Conservation (phyloP, 1,140 invertebrate species). For the Diploscapter pachys region DNA sequence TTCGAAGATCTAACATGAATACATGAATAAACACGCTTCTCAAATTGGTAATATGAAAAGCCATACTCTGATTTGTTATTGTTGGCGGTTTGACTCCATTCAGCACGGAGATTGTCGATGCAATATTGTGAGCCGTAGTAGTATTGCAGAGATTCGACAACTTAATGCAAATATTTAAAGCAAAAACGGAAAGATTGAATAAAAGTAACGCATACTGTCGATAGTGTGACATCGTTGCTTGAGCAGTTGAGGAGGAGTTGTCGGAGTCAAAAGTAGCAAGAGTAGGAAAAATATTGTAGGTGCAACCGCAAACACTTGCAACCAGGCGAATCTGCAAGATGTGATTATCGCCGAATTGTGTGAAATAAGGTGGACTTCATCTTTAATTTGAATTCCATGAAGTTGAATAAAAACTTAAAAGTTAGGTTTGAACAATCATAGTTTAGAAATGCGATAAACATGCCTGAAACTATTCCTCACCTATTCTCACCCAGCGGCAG, state of each 20-base stretch:
- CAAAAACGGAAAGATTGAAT: too few species aligned
- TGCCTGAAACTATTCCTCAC: background rate
- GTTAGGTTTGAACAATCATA: background rate
- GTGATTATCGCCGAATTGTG: background rate
- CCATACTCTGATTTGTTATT: background rate
- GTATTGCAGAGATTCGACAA: too few species aligned
- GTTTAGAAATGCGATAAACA: too few species aligned
- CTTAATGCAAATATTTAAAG: too few species aligned
- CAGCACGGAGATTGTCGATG: too few species aligned
- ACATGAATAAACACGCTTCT: too few species aligned
- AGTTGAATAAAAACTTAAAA: background rate
- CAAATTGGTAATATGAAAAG: background rate
- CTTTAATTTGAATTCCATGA: too few species aligned
- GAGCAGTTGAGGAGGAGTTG: constrained; percentile 13
- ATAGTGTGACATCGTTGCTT: background rate
- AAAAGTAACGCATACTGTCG: too few species aligned
- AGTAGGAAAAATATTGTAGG: constrained; percentile 31
- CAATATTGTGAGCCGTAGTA: too few species aligned
- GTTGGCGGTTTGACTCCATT: constrained; percentile 8
- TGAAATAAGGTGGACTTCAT: too few species aligned
- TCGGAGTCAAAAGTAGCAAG: constrained; percentile 13
- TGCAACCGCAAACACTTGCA: constrained; percentile 34
- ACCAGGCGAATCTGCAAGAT: constrained; percentile 29
- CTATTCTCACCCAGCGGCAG: constrained; percentile 26
- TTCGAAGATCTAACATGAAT: constrained; percentile 12